Evolutionary conservation across 2,797 vertebrate genomes (phyloP), one percentile per base, ranked within the genome.

Genomic region (Triplophysa bombifrons): DNA sequence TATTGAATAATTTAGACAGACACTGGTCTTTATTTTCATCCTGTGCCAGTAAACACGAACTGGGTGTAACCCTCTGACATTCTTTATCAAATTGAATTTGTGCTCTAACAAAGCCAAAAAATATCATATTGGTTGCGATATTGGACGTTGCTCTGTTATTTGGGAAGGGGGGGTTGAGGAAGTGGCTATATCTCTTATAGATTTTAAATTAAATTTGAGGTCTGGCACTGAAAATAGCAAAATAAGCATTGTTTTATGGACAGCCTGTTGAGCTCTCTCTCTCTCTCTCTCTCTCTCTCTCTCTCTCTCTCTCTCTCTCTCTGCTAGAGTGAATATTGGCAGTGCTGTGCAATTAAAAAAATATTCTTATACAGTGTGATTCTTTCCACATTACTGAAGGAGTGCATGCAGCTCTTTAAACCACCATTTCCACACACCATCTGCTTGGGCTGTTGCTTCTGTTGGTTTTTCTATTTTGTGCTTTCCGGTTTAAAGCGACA

Each of bases 361-460:
- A 70, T 58, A 30, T 27, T 65, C 63, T n/a, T 65, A 34, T 69
- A n/a, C 27, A 69, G 25, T 69, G 53, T 69, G 64, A 68, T 55
- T 27, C 20, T 17, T 10, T 67, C 20, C 63, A 10, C 22, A 25
- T 66, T 44, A 68, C 55, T 69, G 67, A 41, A 76, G 53, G 22
- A 34, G 63, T 41, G 12, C 19, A 22, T 70, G 44, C 55, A 77
- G 41, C 25, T 69, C 55, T 69, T 22, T 13, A 55, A 20, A 55
- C 20, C 20, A 30, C 22, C 17, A 17, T 69, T 50, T 77, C 44
- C 48, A 25, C 13, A 38, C 19, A 19, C 66, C 66, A 69, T 70
- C 75, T 77, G 75, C 75, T 70, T 19, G 19, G n/a, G 53, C 20
- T 27, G 1, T 11, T 20, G 53, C 64, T 76, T 34, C 44, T 55